A percentile compares a stretch with the other conserved stretches of the same genome.
Conservation (phyloP, 2,888 invertebrate species). For the Parelbella ahira region DNA sequence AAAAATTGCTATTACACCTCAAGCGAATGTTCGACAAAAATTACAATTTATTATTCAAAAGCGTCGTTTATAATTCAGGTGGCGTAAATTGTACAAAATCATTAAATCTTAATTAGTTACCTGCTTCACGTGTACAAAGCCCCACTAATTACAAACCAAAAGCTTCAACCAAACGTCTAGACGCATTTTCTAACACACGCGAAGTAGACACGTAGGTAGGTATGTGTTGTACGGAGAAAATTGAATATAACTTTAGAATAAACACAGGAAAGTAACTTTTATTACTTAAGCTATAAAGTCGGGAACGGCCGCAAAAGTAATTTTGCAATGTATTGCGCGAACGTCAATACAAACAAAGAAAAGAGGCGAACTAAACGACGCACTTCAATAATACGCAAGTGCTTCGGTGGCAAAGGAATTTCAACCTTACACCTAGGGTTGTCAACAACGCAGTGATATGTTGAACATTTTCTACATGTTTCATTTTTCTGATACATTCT, state of each 20-base stretch:
- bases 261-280: neutral
- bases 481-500: no score
- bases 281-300: neutral
- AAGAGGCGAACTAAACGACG: slow-evolving; percentile 41
- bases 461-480: no score
- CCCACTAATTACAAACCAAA: slow-evolving; percentile 2
- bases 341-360: slow-evolving; percentile 44
- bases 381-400: slow-evolving; percentile 35
- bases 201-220: slow-evolving; percentile 1
- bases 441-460: no score
- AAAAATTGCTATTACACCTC: no score
- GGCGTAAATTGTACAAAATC: no score
- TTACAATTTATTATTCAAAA: no score
- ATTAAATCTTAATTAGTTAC: no score
- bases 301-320: slow-evolving; percentile 23
- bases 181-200: slow-evolving; percentile 19
- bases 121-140: neutral
- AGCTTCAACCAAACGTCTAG: slow-evolving; percentile 16
- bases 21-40: no score
- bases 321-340: slow-evolving; percentile 27
- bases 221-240: slow-evolving; percentile 1
- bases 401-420: slow-evolving; percentile 25
- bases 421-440: slow-evolving; percentile 19
- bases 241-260: neutral
- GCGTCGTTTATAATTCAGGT: no score